Evolutionary conservation across 2,797 vertebrate genomes (phyloP).

Genomic region (Hippocampus kuda): DNA sequence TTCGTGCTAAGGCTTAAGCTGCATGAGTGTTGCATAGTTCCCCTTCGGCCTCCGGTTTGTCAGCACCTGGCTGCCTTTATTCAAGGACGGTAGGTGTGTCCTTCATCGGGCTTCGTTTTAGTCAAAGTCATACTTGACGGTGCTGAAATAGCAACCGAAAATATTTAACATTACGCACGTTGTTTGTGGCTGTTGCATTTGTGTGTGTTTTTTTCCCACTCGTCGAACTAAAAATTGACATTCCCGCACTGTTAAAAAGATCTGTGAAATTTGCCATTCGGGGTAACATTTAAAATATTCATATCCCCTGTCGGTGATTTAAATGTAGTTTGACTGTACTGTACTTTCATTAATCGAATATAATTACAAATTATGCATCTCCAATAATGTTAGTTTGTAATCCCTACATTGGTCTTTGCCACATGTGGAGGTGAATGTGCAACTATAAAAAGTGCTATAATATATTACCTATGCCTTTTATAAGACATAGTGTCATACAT

Average conservation of each 20-base stretch:
- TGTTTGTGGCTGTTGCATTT: conserved; percentile 14
- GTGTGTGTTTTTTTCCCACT: conserved; percentile 2
- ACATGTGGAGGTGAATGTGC: not conserved
- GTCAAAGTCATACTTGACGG: conserved; percentile 7
- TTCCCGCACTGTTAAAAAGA: not conserved
- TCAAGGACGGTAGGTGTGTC: conserved; percentile 44
- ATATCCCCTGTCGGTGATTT: not conserved
- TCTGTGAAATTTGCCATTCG: not conserved
- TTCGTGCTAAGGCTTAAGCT: conserved; percentile 12
- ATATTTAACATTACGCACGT: conserved; percentile 28
- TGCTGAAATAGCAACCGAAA: conserved; percentile 8
- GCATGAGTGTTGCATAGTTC: conserved; percentile 14
- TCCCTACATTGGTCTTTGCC: not conserved
- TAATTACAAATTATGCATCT: not conserved
- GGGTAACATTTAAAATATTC: not conserved
- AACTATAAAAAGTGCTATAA: not conserved
- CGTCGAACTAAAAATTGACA: not conserved
- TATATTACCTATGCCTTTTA: not conserved
- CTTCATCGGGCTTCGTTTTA: not conserved
- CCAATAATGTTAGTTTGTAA: not conserved
- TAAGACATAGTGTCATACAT: not conserved
- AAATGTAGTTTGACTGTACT: not conserved
- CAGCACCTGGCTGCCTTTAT: conserved; percentile 35
- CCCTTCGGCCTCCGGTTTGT: conserved; percentile 14
- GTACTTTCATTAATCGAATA: not conserved